These are phyloP conservation scores for Conus ventricosus DNA, from an alignment of 1,140 invertebrate species.

Conservation along the genomic window DNA sequence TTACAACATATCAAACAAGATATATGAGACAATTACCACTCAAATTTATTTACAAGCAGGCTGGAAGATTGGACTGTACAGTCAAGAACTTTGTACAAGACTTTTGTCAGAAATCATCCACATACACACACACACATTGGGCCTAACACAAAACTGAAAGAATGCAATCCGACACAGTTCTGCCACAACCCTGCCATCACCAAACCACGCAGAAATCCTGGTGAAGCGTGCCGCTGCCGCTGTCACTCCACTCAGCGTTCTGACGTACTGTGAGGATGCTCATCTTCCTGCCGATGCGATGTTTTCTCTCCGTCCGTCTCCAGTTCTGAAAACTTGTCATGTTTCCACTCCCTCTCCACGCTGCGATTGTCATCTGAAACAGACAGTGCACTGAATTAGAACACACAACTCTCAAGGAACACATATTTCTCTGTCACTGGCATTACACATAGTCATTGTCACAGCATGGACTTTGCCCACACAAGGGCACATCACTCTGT, in stretches of 20 bases:
- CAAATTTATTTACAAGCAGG: too few relatives aligned
- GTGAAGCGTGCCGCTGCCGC: too few relatives aligned
- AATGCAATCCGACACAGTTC: background rate
- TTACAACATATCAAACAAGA: too few relatives aligned
- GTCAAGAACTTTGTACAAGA: too few relatives aligned
- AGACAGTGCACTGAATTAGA: background rate
- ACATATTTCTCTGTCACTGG: too few relatives aligned
- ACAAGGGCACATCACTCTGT: too few relatives aligned
- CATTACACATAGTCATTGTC: too few relatives aligned
- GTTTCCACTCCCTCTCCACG: slow-evolving; percentile 32
- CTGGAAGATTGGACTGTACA: too few relatives aligned
- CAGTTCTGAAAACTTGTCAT: slow-evolving; percentile 34
- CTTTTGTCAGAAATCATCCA: background rate
- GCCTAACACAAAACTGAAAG: too few relatives aligned
- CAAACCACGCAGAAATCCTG: background rate
- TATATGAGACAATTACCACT: too few relatives aligned
- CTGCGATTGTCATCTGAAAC: slow-evolving; percentile 1
- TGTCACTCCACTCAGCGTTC: slow-evolving; percentile 8
- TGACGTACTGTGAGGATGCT: slow-evolving; percentile 28
- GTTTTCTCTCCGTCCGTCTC: slow-evolving; percentile 10
- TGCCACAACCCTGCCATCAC: background rate
- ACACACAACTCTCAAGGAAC: too few relatives aligned
- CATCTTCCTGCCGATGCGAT: slow-evolving; percentile 10
- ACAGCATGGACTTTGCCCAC: too few relatives aligned
- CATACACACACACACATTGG: background rate